These are phyloP conservation scores for Temnothorax longispinosus DNA, from an alignment of 1,140 invertebrate species.

Conservation along the genomic window DNA sequence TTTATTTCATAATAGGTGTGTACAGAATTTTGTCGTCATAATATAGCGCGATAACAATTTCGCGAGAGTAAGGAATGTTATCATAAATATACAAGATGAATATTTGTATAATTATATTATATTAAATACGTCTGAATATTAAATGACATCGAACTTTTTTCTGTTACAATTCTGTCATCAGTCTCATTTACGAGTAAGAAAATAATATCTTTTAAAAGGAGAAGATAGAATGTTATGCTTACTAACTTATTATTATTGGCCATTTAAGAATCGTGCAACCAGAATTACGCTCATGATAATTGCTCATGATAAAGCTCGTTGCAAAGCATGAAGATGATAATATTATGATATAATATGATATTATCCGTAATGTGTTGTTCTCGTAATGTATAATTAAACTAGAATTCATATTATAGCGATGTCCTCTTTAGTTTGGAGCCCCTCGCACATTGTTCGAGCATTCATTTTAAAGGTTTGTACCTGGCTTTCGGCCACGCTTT, in stretches of 20 bases:
- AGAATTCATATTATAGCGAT: constrained; percentile 65
- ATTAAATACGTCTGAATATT: neutral
- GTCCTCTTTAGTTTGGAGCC: constrained; percentile 55
- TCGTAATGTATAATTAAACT: constrained; percentile 4
- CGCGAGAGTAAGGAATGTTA: neutral
- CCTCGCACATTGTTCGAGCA: constrained; percentile 67
- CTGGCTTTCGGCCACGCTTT: constrained; percentile 71
- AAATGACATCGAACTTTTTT: constrained; percentile 43
- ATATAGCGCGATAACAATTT: neutral
- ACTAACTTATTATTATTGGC: constrained; percentile 5
- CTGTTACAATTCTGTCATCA: neutral
- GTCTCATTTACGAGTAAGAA: constrained; percentile 14
- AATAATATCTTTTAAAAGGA: constrained; percentile 26
- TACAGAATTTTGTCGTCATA: constrained; percentile 9
- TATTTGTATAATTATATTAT: neutral
- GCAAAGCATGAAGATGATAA: neutral
- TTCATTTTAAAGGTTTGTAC: constrained; percentile 70
- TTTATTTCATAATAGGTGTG: constrained; percentile 25
- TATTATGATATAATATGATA: neutral
- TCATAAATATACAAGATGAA: neutral
- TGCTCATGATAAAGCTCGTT: neutral
- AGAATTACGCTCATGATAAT: neutral
- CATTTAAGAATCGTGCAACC: neutral
- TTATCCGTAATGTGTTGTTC: neutral
- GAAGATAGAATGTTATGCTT: neutral